These are phyloP conservation scores for Agonopterix arenella DNA, from an alignment of 2,888 invertebrate genomes.

Conservation along the genomic window DNA sequence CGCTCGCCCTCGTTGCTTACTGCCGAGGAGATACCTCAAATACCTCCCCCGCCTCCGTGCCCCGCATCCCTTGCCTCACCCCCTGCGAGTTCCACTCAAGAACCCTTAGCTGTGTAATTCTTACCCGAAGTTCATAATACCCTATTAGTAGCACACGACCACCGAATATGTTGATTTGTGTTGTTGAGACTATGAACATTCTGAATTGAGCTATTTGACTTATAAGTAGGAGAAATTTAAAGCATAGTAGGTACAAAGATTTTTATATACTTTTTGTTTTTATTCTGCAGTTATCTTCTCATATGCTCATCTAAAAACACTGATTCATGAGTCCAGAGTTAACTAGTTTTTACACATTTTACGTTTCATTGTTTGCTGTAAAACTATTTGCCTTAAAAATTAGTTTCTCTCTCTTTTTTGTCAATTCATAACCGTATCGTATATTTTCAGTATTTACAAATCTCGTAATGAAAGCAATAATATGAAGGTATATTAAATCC, in stretches of 20 bases:
- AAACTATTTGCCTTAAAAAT: no score
- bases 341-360: no score
- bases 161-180: constrained; percentile 40
- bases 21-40: constrained; percentile 54
- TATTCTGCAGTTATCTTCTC: no score
- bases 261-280: no score
- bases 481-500: constrained; percentile 17
- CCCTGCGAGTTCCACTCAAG: constrained; percentile 17
- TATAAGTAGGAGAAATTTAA: no score
- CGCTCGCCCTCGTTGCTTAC: constrained; percentile 45
- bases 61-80: constrained; percentile 11
- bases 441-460: background rate
- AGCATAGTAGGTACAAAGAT: no score
- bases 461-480: background rate
- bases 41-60: constrained; percentile 32
- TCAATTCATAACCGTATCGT: no score
- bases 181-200: constrained; percentile 24
- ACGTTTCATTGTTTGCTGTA: no score
- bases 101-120: constrained; percentile 51
- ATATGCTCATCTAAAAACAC: no score
- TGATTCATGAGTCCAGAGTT: no score
- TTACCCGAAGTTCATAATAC: constrained; percentile 70
- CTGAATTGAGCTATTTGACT: no score
- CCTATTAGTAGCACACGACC: constrained; percentile 62
- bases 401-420: no score